Base-by-base conservation (phyloP, 2,113 vertebrate genomes). In the Corythornis madagascariensis region DNA sequence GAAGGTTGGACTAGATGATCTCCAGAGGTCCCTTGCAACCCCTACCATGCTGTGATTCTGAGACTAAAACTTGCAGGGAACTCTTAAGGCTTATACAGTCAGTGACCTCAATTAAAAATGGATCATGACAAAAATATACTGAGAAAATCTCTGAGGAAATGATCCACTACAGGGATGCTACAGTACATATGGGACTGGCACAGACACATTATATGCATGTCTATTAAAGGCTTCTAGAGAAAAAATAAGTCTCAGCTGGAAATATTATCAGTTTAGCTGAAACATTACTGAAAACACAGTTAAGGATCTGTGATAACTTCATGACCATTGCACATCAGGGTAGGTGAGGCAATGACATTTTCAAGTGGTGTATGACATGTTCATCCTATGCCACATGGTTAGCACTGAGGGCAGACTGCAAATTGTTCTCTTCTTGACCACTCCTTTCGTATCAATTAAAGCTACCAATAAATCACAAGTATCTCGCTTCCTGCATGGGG, bases 101-200 rank as follows among this genome's bases (percentile, higher is more conserved):
- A 43, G 28, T 43, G 50, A 70, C 70, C 33, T 56, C 48, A 63
- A 33, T 56, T 57, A 76, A 80, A 87, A 87, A 42, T 7, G 33
- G 12, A 84, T 69, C 24, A 52, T 7, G 8, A 84, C 81, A 69
- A 71, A 71, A 84, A 69, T 4, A 2, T 4, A 47, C 35, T 17
- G 9, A 38, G 21, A 89, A 38, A 73, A 40, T 38, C 11, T 53
- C 47, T 52, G 24, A 15, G 45, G n/a, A 85, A 70, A 3, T 50
- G 55, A 73, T 57, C 4, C 18, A 53, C 22, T 29, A 25, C 10
- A 21, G 55, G 11, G 26, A 76, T 35, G 55, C 22, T 15, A 53
- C 1, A 13, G 28, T 65, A 22, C 0, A 0, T 28, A 56, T 3
- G 5, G 29, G 6, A 85, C 20, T 57, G 53, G 13, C 1, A 2